A percentile compares a stretch with the other conserved stretches of the same genome.
Evolutionary conservation across 2,888 invertebrate species (phyloP).

Genomic region (Notodromas monacha): DNA sequence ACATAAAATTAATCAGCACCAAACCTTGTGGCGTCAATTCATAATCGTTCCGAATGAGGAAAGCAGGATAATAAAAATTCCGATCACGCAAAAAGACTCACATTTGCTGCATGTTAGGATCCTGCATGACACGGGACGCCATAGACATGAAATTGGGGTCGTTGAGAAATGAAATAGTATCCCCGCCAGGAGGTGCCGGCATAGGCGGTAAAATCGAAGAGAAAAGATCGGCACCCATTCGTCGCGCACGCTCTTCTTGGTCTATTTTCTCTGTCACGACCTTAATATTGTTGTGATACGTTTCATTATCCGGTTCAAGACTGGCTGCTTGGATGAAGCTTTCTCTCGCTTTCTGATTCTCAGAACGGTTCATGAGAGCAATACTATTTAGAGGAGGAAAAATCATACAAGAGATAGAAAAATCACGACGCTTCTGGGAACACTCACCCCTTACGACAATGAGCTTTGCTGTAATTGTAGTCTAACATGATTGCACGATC

Average conservation of each 20-base stretch:
- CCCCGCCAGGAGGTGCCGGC: slow-evolving; percentile 15
- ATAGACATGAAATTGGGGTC: slow-evolving; percentile 52
- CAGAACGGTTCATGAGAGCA: slow-evolving; percentile 48
- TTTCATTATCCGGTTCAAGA: slow-evolving; percentile 67
- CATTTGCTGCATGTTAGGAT: slow-evolving; percentile 46
- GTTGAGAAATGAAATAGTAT: slow-evolving; percentile 31
- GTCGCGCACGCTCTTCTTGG: slow-evolving; percentile 6
- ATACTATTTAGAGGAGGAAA: slow-evolving; percentile 18
- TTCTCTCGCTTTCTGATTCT: slow-evolving; percentile 45
- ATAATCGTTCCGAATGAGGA: no score
- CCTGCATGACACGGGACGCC: slow-evolving; percentile 49
- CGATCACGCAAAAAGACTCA: no score
- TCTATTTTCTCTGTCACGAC: slow-evolving; percentile 34
- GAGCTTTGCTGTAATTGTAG: slow-evolving; percentile 72
- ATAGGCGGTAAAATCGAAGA: slow-evolving; percentile 1
- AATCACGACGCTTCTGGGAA: slow-evolving; percentile 2
- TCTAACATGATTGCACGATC: slow-evolving; percentile 57
- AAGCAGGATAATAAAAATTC: no score
- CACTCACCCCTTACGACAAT: slow-evolving; percentile 44
- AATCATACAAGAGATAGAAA: slow-evolving; percentile 7
- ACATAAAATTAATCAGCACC: no score
- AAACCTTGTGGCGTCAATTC: no score
- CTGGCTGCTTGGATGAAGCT: slow-evolving; percentile 60
- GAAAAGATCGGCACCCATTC: slow-evolving; percentile 17
- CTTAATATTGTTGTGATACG: slow-evolving; percentile 51